These are phyloP conservation scores for Micrasema longulum DNA, from an alignment of 1,140 invertebrate genomes.

Conservation along the genomic window DNA sequence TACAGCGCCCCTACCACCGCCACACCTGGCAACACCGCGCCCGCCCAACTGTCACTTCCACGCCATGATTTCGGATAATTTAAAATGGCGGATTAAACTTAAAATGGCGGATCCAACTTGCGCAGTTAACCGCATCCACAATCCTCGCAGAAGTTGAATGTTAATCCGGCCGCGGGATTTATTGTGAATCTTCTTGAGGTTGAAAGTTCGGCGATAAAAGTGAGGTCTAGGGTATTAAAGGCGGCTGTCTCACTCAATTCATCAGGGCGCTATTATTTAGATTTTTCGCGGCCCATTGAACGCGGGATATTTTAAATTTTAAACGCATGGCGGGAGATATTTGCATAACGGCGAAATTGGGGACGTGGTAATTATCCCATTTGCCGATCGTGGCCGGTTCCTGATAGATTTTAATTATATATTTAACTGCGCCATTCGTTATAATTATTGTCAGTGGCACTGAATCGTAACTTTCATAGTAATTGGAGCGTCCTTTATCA, in stretches of 20 bases:
- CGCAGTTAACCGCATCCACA: slow-evolving; percentile 34
- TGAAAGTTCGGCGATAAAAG: slow-evolving; percentile 26
- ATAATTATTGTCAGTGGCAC: background rate
- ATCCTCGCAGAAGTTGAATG: slow-evolving; percentile 42
- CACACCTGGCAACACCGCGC: slow-evolving; percentile 24
- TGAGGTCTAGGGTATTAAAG: slow-evolving; percentile 22
- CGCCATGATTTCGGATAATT: slow-evolving; percentile 46
- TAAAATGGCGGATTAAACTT: slow-evolving; percentile 41
- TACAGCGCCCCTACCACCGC: slow-evolving; percentile 9
- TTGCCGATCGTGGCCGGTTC: background rate
- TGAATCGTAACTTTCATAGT: background rate
- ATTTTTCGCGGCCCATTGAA: slow-evolving; percentile 25
- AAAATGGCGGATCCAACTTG: slow-evolving; percentile 42
- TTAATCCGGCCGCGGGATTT: slow-evolving; percentile 35
- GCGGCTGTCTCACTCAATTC: slow-evolving; percentile 18
- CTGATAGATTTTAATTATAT: slow-evolving; percentile 2
- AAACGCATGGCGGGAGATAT: slow-evolving; percentile 17
- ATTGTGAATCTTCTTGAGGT: slow-evolving; percentile 23
- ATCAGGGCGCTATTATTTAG: slow-evolving; percentile 39
- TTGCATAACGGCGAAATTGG: slow-evolving; percentile 6
- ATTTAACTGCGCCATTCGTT: background rate
- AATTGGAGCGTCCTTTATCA: background rate
- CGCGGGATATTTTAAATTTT: slow-evolving; percentile 30
- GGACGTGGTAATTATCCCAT: slow-evolving; percentile 1
- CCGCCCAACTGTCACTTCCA: slow-evolving; percentile 46